These are phyloP conservation scores for Enoplosus armatus DNA, from an alignment of 2,797 vertebrate species.

Conservation along the genomic window DNA sequence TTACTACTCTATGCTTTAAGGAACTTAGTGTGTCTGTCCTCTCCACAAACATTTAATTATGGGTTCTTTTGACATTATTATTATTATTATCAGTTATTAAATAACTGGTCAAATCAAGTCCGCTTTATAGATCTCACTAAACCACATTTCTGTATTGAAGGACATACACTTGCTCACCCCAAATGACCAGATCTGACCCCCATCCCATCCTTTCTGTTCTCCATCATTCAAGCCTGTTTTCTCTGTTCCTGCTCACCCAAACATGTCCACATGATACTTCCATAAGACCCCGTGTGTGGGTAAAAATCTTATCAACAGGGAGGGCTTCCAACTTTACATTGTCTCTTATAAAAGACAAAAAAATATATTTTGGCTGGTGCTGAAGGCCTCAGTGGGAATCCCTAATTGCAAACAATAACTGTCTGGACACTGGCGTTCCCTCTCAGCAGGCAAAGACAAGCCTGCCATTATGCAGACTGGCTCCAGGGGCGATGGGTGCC, in stretches of 20 bases:
- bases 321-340: slow-evolving; percentile 18
- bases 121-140: neutral
- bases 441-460: slow-evolving; percentile 68
- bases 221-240: neutral
- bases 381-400: slow-evolving; percentile 47
- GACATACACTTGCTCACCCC: neutral
- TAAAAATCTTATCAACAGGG: slow-evolving; percentile 5
- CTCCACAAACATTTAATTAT: neutral
- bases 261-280: neutral
- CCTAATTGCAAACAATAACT: slow-evolving; percentile 68
- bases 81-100: neutral
- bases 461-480: slow-evolving; percentile 48
- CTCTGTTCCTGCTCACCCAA: slow-evolving; percentile 9
- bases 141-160: neutral
- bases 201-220: neutral
- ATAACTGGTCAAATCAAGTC: neutral
- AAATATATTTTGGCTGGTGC: neutral
- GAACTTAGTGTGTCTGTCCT: too few relatives aligned
- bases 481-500: slow-evolving; percentile 3
- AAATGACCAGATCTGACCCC: neutral
- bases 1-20: too few relatives aligned
- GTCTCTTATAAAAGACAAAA: slow-evolving; percentile 7
- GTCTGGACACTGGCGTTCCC: slow-evolving; percentile 57
- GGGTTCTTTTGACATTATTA: neutral
- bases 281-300: neutral